Evolutionary conservation across 1,140 invertebrate genomes (phyloP).

Genomic region (Calosoma granatense): DNA sequence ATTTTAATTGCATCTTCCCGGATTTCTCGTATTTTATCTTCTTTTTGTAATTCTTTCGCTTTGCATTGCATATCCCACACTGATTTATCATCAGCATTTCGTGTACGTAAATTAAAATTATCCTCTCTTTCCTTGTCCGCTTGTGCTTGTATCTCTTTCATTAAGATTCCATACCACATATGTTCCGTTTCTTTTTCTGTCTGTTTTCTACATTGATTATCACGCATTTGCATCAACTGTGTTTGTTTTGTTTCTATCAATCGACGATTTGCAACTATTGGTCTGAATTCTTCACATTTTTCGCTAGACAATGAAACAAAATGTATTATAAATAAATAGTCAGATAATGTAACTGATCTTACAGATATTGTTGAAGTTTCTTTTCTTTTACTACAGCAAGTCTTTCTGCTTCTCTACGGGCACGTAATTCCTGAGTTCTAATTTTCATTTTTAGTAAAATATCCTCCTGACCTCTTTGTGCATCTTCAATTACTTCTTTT

Average conservation of each 20-base stretch:
- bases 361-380: constrained; percentile 30
- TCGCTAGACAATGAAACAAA: constrained; percentile 16
- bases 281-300: constrained; percentile 24
- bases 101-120: neutral
- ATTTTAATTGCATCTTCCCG: neutral
- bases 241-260: constrained; percentile 27
- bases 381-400: constrained; percentile 29
- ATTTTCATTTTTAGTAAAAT: constrained; percentile 27
- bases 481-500: constrained; percentile 25
- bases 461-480: constrained; percentile 24
- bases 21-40: constrained; percentile 5
- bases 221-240: constrained; percentile 31
- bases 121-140: constrained; percentile 14
- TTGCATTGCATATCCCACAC: neutral
- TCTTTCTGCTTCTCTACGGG: constrained; percentile 26
- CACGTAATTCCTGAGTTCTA: constrained; percentile 22
- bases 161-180: constrained; percentile 28
- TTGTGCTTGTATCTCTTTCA: constrained; percentile 23
- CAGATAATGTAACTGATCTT: constrained; percentile 9
- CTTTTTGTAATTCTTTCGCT: constrained; percentile 23
- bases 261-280: constrained; percentile 21
- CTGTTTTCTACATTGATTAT: constrained; percentile 29
- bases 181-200: constrained; percentile 26
- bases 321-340: neutral
- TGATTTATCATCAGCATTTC: neutral